Base-by-base conservation (phyloP, 2,113 vertebrate species). In the Perca flavescens region DNA sequence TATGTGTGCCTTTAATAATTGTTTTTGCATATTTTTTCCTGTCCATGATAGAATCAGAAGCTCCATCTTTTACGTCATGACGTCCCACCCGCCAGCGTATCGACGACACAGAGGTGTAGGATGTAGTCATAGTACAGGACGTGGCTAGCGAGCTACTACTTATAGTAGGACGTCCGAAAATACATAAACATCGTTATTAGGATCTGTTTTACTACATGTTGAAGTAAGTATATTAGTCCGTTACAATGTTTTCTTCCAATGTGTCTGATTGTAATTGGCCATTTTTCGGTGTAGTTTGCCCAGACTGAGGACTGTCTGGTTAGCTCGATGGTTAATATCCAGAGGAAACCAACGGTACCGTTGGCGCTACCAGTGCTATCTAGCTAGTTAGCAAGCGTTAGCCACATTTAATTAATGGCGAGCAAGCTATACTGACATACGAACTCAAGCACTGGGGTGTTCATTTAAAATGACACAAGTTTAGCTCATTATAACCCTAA, bases 101-200 rank as follows among this genome's bases (percentile, higher is more conserved):
- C 52, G 11, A 68, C 74, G 68, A 69, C 85, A 69, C 83, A 76
- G 53, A 80, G 60, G 75, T 80, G 86, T 89, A 90, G 89, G 93
- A 92, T 91, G 92, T 93, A 93, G n/a, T n/a, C n/a, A n/a, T n/a
- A n/a, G 87, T 88, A 82, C 84, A 83, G 79, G 83, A 93, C 90
- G 92, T 90, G 87, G 88, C 90, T 90, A 91, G 76, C 87, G 77
- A 79, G 86, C 77, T 82, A 79, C 63, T 80, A 85, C 86, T 65
- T 47, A 73, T 67, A 67, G 64, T 46, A 65, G 82, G 77, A 86
- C 86, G 73, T 57, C 49, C 22, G 66, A 60, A 84, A 85, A 86
- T 22, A 80, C 34, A 47, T 2, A 47, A 15, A 82, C 54, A 58
- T 68, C 50, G 25, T 12, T 2, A 47, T 21, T 49, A 34, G 43